Base-by-base conservation (phyloP, 2,113 vertebrate genomes). In the Octodon degus region DNA sequence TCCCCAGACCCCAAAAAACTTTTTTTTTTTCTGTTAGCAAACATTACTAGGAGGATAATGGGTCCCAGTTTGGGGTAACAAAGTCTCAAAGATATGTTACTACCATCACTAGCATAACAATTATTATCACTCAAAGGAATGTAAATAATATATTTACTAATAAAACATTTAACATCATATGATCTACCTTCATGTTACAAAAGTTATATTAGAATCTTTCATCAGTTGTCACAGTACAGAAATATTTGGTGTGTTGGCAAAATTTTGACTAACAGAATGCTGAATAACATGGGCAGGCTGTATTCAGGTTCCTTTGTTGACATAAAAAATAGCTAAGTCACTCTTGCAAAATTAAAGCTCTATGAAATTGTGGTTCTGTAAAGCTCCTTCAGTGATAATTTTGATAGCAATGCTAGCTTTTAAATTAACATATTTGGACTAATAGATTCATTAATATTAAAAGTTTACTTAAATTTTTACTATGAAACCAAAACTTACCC, bases 281-380 rank as follows among this genome's bases (percentile, higher is more conserved):
- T 82, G 58, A 96, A 87, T 67, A 95, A 93, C 20, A 96, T 90
- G 88, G n/a, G 34, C 81, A 93, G 40, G 93, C 63, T 91, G 80
- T 92, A 91, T 92, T 89, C 80, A 89, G 88, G 60, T 90, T 96
- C 94, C 85, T 94, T 87, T 88, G 70, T 67, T 95, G 86, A 96
- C 70, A 89, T 62, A 89, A 93, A 95, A 93, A 96, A 91, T 82
- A 92, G 94, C 90, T 84, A 97, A 96, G 94, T 96, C 94, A 96
- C 68, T 93, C 94, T 97, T 97, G 94, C 94, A 97, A 97, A 97
- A 97, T 90, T 95, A 70, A 97, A 96, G 85, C 96, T 96, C 84
- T 93, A 96, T 50, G 50, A 50, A 50, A 50, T 11, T 50, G 50
- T 50, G 5, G 63, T 91, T 76, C 79, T 63, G 88, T 76, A 97